These are phyloP conservation scores for Dendroctonus valens DNA, from an alignment of 1,140 invertebrate genomes.

Conservation along the genomic window DNA sequence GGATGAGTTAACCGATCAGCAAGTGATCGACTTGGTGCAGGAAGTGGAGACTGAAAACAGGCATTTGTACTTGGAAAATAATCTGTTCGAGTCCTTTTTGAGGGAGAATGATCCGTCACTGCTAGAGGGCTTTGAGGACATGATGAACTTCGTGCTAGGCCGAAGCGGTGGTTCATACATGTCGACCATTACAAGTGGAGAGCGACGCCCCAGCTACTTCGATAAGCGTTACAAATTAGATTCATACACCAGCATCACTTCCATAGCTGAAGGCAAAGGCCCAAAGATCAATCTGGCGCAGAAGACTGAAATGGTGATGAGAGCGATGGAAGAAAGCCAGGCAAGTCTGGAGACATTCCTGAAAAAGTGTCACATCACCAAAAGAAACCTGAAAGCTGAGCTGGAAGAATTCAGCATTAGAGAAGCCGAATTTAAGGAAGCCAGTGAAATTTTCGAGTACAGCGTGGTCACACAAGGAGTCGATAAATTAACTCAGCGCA, in stretches of 20 bases:
- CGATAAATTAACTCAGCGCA: slow-evolving; percentile 49
- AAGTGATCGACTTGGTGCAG: slow-evolving; percentile 31
- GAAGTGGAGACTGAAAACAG: slow-evolving; percentile 28
- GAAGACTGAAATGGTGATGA: slow-evolving; percentile 43
- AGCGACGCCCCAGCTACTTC: too few relatives aligned
- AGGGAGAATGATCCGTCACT: slow-evolving; percentile 23
- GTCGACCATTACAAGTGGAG: too few relatives aligned
- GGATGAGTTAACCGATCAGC: slow-evolving; percentile 30
- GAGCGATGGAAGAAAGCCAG: slow-evolving; percentile 43
- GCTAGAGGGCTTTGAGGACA: slow-evolving; percentile 31
- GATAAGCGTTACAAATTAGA: slow-evolving; percentile 13
- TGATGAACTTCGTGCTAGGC: slow-evolving; percentile 15
- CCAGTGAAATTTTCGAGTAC: slow-evolving; percentile 47
- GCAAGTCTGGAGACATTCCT: slow-evolving; percentile 32
- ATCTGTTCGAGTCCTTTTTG: slow-evolving; percentile 28
- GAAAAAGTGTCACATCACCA: slow-evolving; percentile 38
- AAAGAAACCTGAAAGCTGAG: slow-evolving; percentile 44
- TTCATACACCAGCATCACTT: slow-evolving; percentile 31
- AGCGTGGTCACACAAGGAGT: slow-evolving; percentile 45
- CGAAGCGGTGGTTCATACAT: background rate
- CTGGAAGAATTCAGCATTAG: slow-evolving; percentile 48
- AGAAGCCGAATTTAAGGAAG: slow-evolving; percentile 41
- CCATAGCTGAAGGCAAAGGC: slow-evolving; percentile 32
- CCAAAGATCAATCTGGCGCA: slow-evolving; percentile 41
- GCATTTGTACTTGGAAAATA: slow-evolving; percentile 28